Conservation (phyloP, 2,113 vertebrate species). For the Myxocyprinus asiaticus region DNA sequence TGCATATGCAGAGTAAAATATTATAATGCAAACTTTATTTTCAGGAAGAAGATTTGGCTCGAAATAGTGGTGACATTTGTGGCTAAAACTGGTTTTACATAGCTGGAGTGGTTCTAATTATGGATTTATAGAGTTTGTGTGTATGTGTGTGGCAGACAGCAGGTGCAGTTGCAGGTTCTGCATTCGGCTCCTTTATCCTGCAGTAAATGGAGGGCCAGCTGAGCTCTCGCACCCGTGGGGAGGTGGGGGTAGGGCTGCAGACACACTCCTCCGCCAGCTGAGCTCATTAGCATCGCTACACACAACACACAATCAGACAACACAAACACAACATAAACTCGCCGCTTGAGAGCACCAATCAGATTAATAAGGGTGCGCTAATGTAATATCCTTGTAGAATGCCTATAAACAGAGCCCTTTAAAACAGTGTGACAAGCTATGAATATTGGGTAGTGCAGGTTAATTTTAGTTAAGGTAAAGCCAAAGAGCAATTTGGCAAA, state of each 20-base stretch:
- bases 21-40: not conserved
- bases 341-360: constrained; percentile 27
- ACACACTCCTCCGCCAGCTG: constrained; percentile 48
- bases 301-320: constrained; percentile 46
- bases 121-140: not conserved
- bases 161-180: constrained; percentile 62
- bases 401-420: not conserved
- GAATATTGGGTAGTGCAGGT: too few relatives aligned
- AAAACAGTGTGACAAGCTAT: too few relatives aligned
- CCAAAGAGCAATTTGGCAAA: too few relatives aligned
- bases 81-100: constrained; percentile 32
- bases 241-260: constrained; percentile 37
- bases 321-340: constrained; percentile 29
- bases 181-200: constrained; percentile 52
- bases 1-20: not conserved
- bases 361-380: not conserved
- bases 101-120: constrained; percentile 48
- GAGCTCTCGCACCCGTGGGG: constrained; percentile 53
- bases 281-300: constrained; percentile 65
- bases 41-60: not conserved
- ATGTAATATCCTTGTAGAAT: not conserved
- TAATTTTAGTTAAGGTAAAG: too few relatives aligned
- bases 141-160: constrained; percentile 19
- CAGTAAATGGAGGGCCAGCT: constrained; percentile 59
- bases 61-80: constrained; percentile 35